Conservation (phyloP, 2,113 vertebrate species). For the Ammodytes dubius region DNA sequence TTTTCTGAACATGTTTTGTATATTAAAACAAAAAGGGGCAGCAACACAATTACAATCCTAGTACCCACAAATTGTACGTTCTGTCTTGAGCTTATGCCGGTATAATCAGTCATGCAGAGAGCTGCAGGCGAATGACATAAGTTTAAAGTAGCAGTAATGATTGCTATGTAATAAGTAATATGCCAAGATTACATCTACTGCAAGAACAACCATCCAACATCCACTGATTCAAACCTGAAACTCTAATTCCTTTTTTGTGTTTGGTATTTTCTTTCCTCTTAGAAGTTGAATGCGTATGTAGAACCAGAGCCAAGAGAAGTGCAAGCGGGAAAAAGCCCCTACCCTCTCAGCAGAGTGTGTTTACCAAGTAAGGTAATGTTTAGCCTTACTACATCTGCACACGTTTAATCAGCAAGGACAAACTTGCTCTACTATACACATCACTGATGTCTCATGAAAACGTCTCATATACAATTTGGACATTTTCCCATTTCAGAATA, state of each 20-base stretch:
- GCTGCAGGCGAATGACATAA: neutral
- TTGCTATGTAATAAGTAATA: neutral
- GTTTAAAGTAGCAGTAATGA: neutral
- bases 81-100: neutral
- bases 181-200: neutral
- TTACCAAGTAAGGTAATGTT: conserved; percentile 83
- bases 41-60: neutral
- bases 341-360: conserved; percentile 44
- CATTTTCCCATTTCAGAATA: conserved; percentile 2
- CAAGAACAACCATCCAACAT: neutral
- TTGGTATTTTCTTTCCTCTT: conserved; percentile 34
- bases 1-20: neutral
- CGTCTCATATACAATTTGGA: conserved; percentile 15
- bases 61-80: neutral
- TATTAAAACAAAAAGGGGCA: neutral
- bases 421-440: conserved; percentile 38
- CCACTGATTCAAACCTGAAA: too few relatives aligned
- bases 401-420: conserved; percentile 53
- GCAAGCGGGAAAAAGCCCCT: conserved; percentile 35
- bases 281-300: conserved; percentile 49
- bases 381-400: conserved; percentile 55
- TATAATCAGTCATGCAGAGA: conserved; percentile 12
- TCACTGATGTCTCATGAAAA: conserved; percentile 41
- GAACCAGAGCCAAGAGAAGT: conserved; percentile 58
- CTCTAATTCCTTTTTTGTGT: conserved; percentile 37